A percentile compares a stretch with the other conserved stretches of the same genome.
phyloP scores from a whole-genome alignment of 2,888 invertebrate species.

The Phlogophora meticulosa region DNA sequence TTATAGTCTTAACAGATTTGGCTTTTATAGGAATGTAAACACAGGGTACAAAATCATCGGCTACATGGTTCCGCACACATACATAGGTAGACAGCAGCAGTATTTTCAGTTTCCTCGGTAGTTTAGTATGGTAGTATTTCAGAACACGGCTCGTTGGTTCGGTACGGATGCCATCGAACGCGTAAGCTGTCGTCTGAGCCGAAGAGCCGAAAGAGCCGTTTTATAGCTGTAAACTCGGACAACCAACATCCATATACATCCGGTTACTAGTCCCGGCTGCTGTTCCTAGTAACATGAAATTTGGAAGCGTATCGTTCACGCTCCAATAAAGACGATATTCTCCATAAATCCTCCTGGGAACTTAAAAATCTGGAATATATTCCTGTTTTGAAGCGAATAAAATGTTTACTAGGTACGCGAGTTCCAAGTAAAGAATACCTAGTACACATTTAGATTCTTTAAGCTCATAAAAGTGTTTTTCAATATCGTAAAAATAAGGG shows the following conservation, averaged over 20 bases:
- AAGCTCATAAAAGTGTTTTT: conserved; percentile 19
- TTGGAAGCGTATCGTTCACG: conserved; percentile 2
- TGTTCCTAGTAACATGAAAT: conserved; percentile 19
- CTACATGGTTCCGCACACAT: too few species aligned
- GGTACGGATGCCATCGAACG: conserved; percentile 1
- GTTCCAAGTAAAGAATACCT: conserved; percentile 5
- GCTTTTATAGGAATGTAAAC: too few species aligned
- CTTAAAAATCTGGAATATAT: conserved; percentile 26
- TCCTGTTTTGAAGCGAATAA: conserved; percentile 13
- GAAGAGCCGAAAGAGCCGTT: not conserved
- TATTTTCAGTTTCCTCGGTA: not conserved
- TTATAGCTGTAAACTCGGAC: not conserved
- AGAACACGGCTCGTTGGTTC: conserved; percentile 1
- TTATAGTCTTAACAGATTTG: not conserved
- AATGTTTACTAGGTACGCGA: conserved; percentile 5
- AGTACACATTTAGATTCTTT: conserved; percentile 15
- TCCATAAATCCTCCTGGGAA: conserved; percentile 29
- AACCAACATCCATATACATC: not conserved
- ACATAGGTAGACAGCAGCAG: not conserved
- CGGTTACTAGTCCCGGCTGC: not conserved
- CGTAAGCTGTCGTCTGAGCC: conserved; percentile 3
- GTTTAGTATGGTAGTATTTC: conserved; percentile 17
- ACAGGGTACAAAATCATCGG: too few species aligned
- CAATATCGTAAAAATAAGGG: conserved; percentile 22
- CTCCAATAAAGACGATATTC: conserved; percentile 32